Conservation (phyloP, 2,888 invertebrate genomes). For the Dolichopus griseipennis region DNA sequence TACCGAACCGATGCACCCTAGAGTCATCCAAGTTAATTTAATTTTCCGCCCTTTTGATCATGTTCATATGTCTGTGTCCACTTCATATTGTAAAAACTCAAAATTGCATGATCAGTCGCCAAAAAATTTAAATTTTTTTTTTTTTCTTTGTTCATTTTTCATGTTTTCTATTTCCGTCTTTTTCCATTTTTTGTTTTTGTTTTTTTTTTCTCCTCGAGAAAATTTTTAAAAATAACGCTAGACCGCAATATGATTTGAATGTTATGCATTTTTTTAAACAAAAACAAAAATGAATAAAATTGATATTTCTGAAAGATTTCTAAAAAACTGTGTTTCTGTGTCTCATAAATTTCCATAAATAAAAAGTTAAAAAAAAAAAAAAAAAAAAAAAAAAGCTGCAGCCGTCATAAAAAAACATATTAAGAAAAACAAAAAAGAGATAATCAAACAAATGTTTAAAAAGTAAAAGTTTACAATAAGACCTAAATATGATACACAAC, state of each 20-base stretch:
- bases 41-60: too few relatives aligned
- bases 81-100: not conserved
- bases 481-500: too few relatives aligned
- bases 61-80: too few relatives aligned
- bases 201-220: not conserved
- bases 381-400: not conserved
- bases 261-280: not conserved
- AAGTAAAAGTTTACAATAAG: not conserved
- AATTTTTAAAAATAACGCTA: not conserved
- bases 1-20: too few relatives aligned
- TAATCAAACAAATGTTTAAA: not conserved
- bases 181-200: not conserved
- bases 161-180: too few relatives aligned
- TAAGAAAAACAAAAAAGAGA: not conserved
- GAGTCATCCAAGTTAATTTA: too few relatives aligned
- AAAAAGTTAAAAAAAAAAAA: not conserved
- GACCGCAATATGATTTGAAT: not conserved
- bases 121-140: not conserved
- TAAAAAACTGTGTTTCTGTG: slow-evolving; percentile 4
- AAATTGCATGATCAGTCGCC: not conserved
- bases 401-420: too few relatives aligned
- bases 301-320: not conserved
- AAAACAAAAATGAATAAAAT: not conserved
- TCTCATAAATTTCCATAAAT: slow-evolving; percentile 3
- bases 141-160: not conserved